phyloP scores from a whole-genome alignment of 2,113 vertebrate genomes.

The Aleadryas rufinucha region DNA sequence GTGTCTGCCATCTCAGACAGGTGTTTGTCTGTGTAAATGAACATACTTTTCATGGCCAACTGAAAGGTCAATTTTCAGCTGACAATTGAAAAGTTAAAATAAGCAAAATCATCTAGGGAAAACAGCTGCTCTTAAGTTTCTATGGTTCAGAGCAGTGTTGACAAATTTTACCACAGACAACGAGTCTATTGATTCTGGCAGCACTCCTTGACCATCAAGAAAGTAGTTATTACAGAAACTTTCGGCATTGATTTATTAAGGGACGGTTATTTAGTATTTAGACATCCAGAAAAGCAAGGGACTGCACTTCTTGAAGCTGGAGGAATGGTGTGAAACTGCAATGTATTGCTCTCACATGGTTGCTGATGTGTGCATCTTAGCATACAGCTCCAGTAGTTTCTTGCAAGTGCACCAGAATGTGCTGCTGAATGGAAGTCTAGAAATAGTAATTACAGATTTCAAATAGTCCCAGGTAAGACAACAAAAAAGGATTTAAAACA shows the following conservation, averaged over 20 bases:
- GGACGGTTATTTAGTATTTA: background rate
- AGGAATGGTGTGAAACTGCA: background rate
- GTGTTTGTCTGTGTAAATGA: background rate
- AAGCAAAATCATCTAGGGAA: background rate
- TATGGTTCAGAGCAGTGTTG: background rate
- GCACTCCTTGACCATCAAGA: background rate
- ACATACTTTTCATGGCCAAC: background rate
- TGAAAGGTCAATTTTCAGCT: background rate
- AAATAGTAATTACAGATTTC: background rate
- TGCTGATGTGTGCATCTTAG: background rate
- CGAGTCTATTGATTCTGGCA: background rate
- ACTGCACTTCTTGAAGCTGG: background rate
- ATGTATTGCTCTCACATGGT: fast-evolving
- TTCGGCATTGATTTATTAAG: background rate
- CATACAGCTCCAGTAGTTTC: background rate
- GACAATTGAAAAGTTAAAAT: background rate
- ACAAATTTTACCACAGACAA: background rate
- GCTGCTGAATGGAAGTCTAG: background rate
- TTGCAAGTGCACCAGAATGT: background rate
- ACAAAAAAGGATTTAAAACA: background rate
- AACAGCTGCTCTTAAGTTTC: background rate
- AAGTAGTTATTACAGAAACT: background rate
- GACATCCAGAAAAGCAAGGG: background rate
- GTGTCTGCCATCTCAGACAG: background rate
- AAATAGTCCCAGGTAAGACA: background rate